Evolutionary conservation across 2,797 vertebrate species (phyloP), one percentile per base, ranked within the genome.

Genomic region (Takifugu ocellatus): DNA sequence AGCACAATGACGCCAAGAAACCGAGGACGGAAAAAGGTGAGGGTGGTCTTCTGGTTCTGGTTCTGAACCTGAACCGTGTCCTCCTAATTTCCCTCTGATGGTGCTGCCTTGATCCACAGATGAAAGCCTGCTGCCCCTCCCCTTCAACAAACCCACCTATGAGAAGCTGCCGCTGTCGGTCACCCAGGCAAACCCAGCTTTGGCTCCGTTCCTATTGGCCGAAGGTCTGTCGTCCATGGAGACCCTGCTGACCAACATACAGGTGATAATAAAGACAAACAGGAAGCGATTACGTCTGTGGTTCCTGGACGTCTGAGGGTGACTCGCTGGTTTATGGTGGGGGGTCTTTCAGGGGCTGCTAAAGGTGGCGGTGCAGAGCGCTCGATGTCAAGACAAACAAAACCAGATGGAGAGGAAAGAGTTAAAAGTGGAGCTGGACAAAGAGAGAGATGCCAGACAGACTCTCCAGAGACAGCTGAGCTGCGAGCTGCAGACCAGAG

Each of bases 161-260:
- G 93, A 94, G 74, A 95, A 94, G 80, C 87, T 94, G 69, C 88
- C 91, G 45, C 84, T 94, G 81, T 89, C 93, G 10, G n/a, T 61
- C 56, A 66, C 39, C 49, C 46, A 54, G 2, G 1, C 55, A 5
- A 58, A 48, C 49, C 83, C 91, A 51, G 90, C 93, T 74, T 94
- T 96, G 51, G 84, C 92, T 6, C 94, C 93, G 0, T 92, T 95
- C 73, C 89, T 95, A 70, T 93, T 95, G 83, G 92, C 93, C 29
- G 95, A 96, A 78, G 93, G 93, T 33, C 85, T 96, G 61, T 95
- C 93, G 3, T 96, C 94, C 1, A 93, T 95, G 87, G 94, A 96
- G 84, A 94, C 93, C 33, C 88, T 96, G 79, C 90, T 96, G 84
- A 95, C 93, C 84, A 96, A 96, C 87, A 94, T 96, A 85, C 94